Base-by-base conservation (phyloP, 2,113 vertebrate genomes). In the Peromyscus leucopus region DNA sequence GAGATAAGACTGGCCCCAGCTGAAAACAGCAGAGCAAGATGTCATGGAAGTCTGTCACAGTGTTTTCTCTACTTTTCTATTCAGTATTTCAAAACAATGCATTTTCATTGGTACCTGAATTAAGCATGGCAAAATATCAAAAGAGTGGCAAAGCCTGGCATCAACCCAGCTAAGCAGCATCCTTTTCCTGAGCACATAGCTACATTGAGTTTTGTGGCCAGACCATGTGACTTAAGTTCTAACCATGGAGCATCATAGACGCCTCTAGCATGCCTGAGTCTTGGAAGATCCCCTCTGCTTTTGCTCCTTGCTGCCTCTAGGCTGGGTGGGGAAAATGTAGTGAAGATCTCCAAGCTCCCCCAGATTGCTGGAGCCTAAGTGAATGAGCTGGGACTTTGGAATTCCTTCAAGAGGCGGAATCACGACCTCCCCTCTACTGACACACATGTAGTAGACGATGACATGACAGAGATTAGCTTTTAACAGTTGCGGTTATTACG, bases 51-150 rank as follows among this genome's bases (percentile, higher is more conserved):
- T 59, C 67, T 89, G 28, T 90, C 79, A 74, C 4, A 21, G 36
- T 61, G 28, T 61, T 95, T 94, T 94, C 90, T 78, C 78, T 90
- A 74, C 33, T 33, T 76, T 87, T 83, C 46, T 82, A 39, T 91
- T 95, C 63, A 76, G 7, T 84, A 39, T 93, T 92, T 93, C 93
- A 78, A 55, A 26, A 48, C 33, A 93, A 92, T 28, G 6, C 3
- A 7, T 55, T 69, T 93, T 61, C 42, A 76, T 72, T 71, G 76
- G 7, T 67, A 88, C 78, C 75, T 91, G 17, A 89, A 72, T 86
- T 86, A 63, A 90, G 17, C 76, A 83, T 48, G 57, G 76, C 7
- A 94, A 89, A 67, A 79, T 87, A 59, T 61, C 63, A 36, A 94
- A 93, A 93, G 51, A 57, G 55, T 67, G 69, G n/a, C 51, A 67